Conservation (phyloP, 2,888 invertebrate species). For the Trachelus tabidus region DNA sequence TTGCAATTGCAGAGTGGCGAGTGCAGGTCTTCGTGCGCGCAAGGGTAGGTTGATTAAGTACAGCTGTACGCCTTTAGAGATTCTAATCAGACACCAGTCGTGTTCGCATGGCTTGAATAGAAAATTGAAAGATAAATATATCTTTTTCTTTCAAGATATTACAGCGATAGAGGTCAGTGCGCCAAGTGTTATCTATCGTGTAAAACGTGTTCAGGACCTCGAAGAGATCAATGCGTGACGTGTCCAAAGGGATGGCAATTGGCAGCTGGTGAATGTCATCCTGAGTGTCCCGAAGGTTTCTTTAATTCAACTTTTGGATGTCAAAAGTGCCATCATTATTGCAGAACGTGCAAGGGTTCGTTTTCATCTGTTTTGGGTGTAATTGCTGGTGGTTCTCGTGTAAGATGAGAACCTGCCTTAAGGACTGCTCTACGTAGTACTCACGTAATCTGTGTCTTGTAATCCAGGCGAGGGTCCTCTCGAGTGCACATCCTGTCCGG, state of each 20-base stretch:
- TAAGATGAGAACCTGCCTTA: background rate
- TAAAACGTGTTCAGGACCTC: conserved; percentile 85
- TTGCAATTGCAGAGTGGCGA: conserved; percentile 85
- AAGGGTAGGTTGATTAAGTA: conserved; percentile 67
- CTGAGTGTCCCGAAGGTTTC: conserved; percentile 88
- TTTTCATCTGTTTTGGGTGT: background rate
- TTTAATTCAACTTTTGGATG: conserved; percentile 86
- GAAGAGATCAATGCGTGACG: conserved; percentile 85
- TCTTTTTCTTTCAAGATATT: conserved; percentile 72
- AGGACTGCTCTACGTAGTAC: background rate
- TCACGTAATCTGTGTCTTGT: conserved; percentile 14
- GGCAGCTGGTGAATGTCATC: conserved; percentile 86
- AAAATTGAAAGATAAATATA: conserved; percentile 21
- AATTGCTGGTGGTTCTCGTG: background rate
- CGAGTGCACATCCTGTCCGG: conserved; percentile 79
- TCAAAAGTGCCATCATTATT: conserved; percentile 89
- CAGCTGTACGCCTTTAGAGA: background rate
- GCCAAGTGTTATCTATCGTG: conserved; percentile 87
- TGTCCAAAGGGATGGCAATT: conserved; percentile 85
- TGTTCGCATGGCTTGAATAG: background rate
- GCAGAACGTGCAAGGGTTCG: conserved; percentile 85
- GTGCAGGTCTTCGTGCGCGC: conserved; percentile 83
- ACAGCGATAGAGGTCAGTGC: conserved; percentile 86
- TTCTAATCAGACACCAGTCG: background rate
- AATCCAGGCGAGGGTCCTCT: conserved; percentile 76